Evolutionary conservation across 2,888 invertebrate species (phyloP).

Genomic region (Lobophora halterata): DNA sequence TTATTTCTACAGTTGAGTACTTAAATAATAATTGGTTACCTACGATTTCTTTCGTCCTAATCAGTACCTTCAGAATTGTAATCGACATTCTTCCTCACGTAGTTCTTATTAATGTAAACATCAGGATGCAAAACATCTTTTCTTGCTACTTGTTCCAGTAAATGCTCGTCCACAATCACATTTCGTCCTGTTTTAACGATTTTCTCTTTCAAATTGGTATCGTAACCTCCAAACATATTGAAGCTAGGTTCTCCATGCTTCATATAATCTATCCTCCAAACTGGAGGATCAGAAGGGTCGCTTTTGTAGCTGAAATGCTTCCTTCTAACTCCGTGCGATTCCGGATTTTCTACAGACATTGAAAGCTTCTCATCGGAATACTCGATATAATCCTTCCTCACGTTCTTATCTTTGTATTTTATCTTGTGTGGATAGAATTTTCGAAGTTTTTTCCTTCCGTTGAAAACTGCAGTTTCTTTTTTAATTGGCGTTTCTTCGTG

Average conservation of each 20-base stretch:
- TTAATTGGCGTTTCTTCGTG: slow-evolving; percentile 26
- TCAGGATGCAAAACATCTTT: slow-evolving; percentile 64
- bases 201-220: slow-evolving; percentile 46
- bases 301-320: slow-evolving; percentile 44
- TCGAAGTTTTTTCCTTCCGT: slow-evolving; percentile 55
- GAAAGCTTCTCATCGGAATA: slow-evolving; percentile 59
- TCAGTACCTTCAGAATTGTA: slow-evolving; percentile 45
- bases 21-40: slow-evolving; percentile 15
- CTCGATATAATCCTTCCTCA: slow-evolving; percentile 41
- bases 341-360: slow-evolving; percentile 59
- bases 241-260: slow-evolving; percentile 63
- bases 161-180: slow-evolving; percentile 44
- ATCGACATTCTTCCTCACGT: slow-evolving; percentile 38
- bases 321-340: slow-evolving; percentile 39
- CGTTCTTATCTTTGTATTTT: slow-evolving; percentile 56
- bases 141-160: slow-evolving; percentile 41
- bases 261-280: slow-evolving; percentile 70
- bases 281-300: slow-evolving; percentile 48
- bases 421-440: slow-evolving; percentile 72
- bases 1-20: slow-evolving; percentile 1
- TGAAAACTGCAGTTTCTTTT: slow-evolving; percentile 39
- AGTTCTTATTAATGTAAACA: slow-evolving; percentile 64
- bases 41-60: too few species aligned
- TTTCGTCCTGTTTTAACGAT: slow-evolving; percentile 50
- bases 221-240: slow-evolving; percentile 47